Percentiles rank a stretch among this genome's conserved stretches.
Conservation (phyloP, 2,888 invertebrate genomes). For the Anarsia innoxiella region DNA sequence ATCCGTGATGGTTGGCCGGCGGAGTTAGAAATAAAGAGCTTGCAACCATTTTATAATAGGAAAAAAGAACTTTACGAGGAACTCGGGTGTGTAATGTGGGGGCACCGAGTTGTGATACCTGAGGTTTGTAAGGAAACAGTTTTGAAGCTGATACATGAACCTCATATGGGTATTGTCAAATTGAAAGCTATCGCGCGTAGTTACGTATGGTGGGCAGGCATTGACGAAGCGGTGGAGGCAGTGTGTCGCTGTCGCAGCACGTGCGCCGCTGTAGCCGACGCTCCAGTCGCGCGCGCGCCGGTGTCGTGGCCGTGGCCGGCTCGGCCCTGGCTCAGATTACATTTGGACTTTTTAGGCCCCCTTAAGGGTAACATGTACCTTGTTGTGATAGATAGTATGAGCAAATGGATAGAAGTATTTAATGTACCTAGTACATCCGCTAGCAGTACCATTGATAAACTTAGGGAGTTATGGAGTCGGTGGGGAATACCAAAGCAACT, state of each 20-base stretch:
- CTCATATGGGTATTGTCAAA: constrained; percentile 18
- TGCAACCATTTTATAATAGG: neutral
- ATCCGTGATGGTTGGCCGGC: neutral
- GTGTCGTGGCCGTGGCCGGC: constrained; percentile 1
- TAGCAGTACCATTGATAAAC: neutral
- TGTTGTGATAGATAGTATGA: constrained; percentile 1
- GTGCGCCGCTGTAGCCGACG: constrained; percentile 8
- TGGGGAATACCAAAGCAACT: constrained; percentile 16
- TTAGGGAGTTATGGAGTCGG: constrained; percentile 2
- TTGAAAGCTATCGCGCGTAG: constrained; percentile 16
- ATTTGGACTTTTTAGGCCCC: neutral
- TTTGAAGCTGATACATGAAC: constrained; percentile 11
- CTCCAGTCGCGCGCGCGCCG: neutral
- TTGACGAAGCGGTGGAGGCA: neutral
- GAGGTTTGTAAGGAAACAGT: constrained; percentile 4
- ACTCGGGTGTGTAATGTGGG: constrained; percentile 16
- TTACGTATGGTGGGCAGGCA: constrained; percentile 16
- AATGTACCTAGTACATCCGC: neutral
- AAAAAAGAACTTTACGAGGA: neutral
- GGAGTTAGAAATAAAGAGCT: neutral
- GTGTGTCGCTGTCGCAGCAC: neutral
- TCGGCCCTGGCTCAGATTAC: neutral
- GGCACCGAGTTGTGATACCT: constrained; percentile 16
- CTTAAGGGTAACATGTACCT: neutral
- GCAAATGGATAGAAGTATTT: neutral